Conservation (phyloP, 2,888 invertebrate species). For the Harmothoe impar region DNA sequence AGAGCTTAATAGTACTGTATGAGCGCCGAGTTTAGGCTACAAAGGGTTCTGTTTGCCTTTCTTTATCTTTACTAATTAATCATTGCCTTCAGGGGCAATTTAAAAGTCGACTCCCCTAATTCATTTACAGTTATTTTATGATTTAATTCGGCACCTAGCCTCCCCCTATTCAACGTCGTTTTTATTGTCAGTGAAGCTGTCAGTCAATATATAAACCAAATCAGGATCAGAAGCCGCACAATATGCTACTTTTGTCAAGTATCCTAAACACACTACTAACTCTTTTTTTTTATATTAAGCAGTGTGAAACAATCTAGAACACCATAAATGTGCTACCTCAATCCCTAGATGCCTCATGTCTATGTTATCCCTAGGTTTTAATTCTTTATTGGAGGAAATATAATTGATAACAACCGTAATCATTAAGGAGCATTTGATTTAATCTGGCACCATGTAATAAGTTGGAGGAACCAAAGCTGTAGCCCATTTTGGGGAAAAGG, state of each 20-base stretch:
- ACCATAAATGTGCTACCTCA: neutral
- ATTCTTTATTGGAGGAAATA: neutral
- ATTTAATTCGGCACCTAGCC: no score
- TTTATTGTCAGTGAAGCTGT: no score
- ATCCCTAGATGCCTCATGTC: neutral
- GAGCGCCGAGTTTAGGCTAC: no score
- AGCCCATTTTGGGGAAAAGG: slow-evolving; percentile 9
- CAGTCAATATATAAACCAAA: no score
- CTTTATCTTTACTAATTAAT: no score
- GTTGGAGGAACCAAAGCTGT: neutral
- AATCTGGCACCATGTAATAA: slow-evolving; percentile 19
- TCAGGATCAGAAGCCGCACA: neutral
- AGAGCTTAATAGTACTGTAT: no score
- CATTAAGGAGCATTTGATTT: neutral
- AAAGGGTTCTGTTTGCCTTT: no score
- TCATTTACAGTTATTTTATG: no score
- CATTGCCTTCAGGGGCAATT: no score
- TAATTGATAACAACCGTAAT: slow-evolving; percentile 2
- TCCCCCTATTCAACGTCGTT: no score
- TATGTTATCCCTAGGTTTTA: neutral
- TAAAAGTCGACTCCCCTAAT: no score
- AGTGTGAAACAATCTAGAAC: neutral
- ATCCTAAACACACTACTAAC: neutral
- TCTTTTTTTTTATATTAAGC: neutral
- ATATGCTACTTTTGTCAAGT: neutral